Evolutionary conservation across 2,113 vertebrate genomes (phyloP).

Genomic region (Girardinichthys multiradiatus): DNA sequence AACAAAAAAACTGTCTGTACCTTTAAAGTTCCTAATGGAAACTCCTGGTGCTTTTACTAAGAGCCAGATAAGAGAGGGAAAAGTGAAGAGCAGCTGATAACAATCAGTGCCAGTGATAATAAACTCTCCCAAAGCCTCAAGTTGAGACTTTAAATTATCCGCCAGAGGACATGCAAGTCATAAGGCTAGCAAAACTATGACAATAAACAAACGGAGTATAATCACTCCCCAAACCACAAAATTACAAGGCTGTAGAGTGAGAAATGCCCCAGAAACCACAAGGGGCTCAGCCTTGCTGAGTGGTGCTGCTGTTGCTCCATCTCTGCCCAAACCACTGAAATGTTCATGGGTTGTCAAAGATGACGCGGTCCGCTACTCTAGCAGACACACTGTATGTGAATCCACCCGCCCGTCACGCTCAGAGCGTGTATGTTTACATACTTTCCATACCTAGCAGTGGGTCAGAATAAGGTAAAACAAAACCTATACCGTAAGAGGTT

Average conservation of each 20-base stretch:
- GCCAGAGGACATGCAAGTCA: constrained; percentile 48
- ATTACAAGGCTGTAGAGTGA: constrained; percentile 63
- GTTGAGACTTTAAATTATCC: constrained; percentile 55
- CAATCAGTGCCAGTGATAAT: constrained; percentile 44
- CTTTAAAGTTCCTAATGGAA: constrained; percentile 15
- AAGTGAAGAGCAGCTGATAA: constrained; percentile 41
- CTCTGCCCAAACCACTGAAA: constrained; percentile 27
- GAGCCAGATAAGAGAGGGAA: constrained; percentile 14
- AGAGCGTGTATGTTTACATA: not conserved
- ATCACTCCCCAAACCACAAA: constrained; percentile 66
- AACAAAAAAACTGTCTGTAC: not conserved
- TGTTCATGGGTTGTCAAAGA: constrained; percentile 27
- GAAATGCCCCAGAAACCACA: constrained; percentile 71
- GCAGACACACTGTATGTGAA: not conserved
- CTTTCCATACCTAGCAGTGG: constrained; percentile 1
- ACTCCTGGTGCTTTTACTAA: constrained; percentile 1
- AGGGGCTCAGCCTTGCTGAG: constrained; percentile 48
- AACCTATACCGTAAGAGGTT: constrained; percentile 8
- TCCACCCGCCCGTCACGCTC: constrained; percentile 9
- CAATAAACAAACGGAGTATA: constrained; percentile 72
- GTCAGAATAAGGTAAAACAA: not conserved
- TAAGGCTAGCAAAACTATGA: constrained; percentile 56
- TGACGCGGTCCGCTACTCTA: constrained; percentile 19
- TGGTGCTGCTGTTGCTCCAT: constrained; percentile 44
- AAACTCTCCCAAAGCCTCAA: constrained; percentile 39